These are phyloP conservation scores for Drosophila falleni DNA, from an alignment of 2,888 invertebrate species.

Conservation along the genomic window DNA sequence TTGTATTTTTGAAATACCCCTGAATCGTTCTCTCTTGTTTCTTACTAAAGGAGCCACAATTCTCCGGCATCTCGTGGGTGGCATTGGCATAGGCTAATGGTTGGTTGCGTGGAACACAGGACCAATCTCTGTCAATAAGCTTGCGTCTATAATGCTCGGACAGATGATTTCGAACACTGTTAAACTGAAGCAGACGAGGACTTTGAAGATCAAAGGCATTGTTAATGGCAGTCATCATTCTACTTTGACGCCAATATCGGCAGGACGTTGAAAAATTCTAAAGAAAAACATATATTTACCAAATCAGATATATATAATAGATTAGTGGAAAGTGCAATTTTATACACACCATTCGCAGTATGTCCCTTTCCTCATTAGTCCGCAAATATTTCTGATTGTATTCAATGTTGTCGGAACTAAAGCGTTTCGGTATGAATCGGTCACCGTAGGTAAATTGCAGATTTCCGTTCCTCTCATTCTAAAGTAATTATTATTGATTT, in stretches of 20 bases:
- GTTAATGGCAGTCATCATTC: slow-evolving; percentile 65
- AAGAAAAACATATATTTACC: neutral
- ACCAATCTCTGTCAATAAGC: slow-evolving; percentile 79
- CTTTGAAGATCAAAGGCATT: slow-evolving; percentile 62
- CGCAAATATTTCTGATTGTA: slow-evolving; percentile 63
- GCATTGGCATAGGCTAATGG: slow-evolving; percentile 80
- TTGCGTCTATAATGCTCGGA: neutral
- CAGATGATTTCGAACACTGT: slow-evolving; percentile 25
- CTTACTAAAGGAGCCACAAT: slow-evolving; percentile 34
- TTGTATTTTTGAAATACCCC: no score
- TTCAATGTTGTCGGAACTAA: slow-evolving; percentile 55
- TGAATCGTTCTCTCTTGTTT: no score
- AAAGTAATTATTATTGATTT: neutral
- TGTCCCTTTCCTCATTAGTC: slow-evolving; percentile 64
- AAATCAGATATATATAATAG: no score
- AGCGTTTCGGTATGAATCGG: slow-evolving; percentile 84
- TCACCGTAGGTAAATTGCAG: slow-evolving; percentile 68
- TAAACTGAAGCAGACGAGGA: slow-evolving; percentile 70
- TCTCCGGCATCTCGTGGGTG: slow-evolving; percentile 82
- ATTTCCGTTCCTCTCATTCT: slow-evolving; percentile 34
- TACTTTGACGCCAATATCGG: slow-evolving; percentile 74
- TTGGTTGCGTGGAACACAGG: slow-evolving; percentile 78
- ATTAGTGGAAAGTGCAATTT: neutral
- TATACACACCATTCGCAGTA: slow-evolving; percentile 66
- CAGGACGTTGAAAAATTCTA: slow-evolving; percentile 9